Base-by-base conservation (phyloP, 2,113 vertebrate species). In the Tauraco erythrolophus region DNA sequence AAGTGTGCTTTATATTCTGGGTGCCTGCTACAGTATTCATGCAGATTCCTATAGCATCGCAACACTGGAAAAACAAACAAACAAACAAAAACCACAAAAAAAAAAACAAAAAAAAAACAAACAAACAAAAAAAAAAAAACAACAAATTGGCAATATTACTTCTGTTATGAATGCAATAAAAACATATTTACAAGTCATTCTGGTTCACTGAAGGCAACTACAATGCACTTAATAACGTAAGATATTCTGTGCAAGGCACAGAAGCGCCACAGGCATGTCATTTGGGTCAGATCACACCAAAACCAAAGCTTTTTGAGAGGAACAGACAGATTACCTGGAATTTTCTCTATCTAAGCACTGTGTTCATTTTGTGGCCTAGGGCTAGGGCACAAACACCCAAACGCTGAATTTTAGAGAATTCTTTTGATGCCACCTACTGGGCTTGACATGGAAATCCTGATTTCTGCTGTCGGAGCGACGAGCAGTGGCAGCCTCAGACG, bases 351-450 rank as follows among this genome's bases (percentile, higher is more conserved):
- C 27, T 79, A 56, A 94, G 41, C 30, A 14, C 37, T 46, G 15
- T 11, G n/a, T 57, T 60, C 39, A 23, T 48, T 48, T 39, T 4
- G 7, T 57, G 57, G 41, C 39, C 54, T 24, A 14, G 3, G 54
- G 61, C 41, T 58, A 54, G 14, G 41, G 9, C n/a, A 41, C 0
- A 1, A 87, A 56, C 46, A 60, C 13, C 28, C 43, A 21, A 72
- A 87, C 1, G 2, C 22, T 39, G n/a, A 37, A 84, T 92, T 96
- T 79, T 84, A 64, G 28, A 76, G 77, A 79, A 66, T 33, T 82
- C 57, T 69, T 84, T 69, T 27, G 71, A 69, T 96, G 96, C 96
- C 96, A 97, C 79, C 97, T 96, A 39, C 96, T 91, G 96, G 95
- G 35, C 85, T 78, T 51, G 23, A 66, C 48, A 70, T 45, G 53